Conservation (phyloP, 2,113 vertebrate species). For the Atractosteus spatula region DNA sequence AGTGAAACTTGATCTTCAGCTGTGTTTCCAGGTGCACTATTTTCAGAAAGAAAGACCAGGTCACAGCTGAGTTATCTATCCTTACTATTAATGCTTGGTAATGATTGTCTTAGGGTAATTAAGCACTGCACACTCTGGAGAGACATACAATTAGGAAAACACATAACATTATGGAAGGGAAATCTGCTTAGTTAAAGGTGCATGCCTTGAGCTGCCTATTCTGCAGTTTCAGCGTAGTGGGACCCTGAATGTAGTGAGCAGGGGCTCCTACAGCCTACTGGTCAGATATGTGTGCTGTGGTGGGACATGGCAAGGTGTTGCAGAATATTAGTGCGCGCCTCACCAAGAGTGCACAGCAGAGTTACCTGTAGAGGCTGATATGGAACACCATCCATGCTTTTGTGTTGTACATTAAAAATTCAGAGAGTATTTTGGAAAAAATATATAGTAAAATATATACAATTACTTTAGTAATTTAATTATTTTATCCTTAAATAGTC, state of each 20-base stretch:
- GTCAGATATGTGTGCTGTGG: not conserved
- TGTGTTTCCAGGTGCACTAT: slow-evolving; percentile 28
- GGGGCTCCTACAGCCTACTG: slow-evolving; percentile 7
- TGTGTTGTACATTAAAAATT: too few relatives aligned
- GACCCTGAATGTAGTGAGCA: slow-evolving; percentile 7
- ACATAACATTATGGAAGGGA: not conserved
- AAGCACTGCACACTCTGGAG: slow-evolving; percentile 18
- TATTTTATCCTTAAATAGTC: too few relatives aligned
- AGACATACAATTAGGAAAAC: slow-evolving; percentile 29
- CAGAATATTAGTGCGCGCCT: too few relatives aligned
- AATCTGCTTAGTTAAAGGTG: not conserved
- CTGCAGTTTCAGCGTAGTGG: slow-evolving; percentile 22
- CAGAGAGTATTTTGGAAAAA: too few relatives aligned
- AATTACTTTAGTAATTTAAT: too few relatives aligned
- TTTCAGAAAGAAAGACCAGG: slow-evolving; percentile 26
- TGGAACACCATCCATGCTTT: too few relatives aligned
- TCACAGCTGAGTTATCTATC: slow-evolving; percentile 29
- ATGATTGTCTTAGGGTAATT: slow-evolving; percentile 35
- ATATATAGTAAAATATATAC: too few relatives aligned
- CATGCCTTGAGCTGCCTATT: slow-evolving; percentile 4
- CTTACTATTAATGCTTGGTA: slow-evolving; percentile 37
- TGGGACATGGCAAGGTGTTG: not conserved
- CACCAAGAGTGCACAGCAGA: not conserved
- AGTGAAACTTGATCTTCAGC: not conserved
- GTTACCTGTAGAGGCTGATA: too few relatives aligned